Conservation (phyloP, 2,797 vertebrate genomes). For the Sphaeramia orbicularis region DNA sequence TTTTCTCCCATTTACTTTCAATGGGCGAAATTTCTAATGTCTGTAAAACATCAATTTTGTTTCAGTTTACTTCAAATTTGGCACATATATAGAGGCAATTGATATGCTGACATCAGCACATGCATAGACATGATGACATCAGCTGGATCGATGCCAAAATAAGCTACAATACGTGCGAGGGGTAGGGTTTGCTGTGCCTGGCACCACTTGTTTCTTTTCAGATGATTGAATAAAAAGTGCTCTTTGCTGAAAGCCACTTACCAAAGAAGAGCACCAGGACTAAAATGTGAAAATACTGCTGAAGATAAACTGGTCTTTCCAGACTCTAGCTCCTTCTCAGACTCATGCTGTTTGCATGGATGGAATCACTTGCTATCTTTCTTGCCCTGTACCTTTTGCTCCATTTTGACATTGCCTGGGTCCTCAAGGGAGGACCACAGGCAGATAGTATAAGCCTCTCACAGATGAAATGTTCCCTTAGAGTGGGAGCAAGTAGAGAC, state of each 20-base stretch:
- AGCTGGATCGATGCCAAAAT: too few relatives aligned
- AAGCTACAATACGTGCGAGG: too few relatives aligned
- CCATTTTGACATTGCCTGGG: conserved; percentile 37
- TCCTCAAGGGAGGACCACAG: conserved; percentile 38
- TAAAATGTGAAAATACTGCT: conserved; percentile 8
- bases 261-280: conserved; percentile 6
- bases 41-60: too few relatives aligned
- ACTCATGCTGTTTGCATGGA: conserved; percentile 37
- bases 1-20: too few relatives aligned
- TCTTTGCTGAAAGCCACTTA: background rate
- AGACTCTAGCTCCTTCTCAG: conserved; percentile 18
- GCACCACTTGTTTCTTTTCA: too few relatives aligned
- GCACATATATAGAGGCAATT: too few relatives aligned
- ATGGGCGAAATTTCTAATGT: too few relatives aligned
- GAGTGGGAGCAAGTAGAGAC: conserved; percentile 35
- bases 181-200: too few relatives aligned
- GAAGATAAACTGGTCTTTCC: conserved; percentile 10
- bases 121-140: too few relatives aligned
- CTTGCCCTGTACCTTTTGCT: conserved; percentile 41
- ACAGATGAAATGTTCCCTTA: conserved; percentile 37
- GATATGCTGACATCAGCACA: too few relatives aligned
- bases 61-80: too few relatives aligned
- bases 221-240: conserved; percentile 1
- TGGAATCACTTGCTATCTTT: conserved; percentile 53
- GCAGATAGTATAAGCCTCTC: conserved; percentile 28